Evolutionary conservation across 2,797 vertebrate genomes (phyloP), one percentile per base, ranked within the genome.

Genomic region (Coracias cyanogaster): DNA sequence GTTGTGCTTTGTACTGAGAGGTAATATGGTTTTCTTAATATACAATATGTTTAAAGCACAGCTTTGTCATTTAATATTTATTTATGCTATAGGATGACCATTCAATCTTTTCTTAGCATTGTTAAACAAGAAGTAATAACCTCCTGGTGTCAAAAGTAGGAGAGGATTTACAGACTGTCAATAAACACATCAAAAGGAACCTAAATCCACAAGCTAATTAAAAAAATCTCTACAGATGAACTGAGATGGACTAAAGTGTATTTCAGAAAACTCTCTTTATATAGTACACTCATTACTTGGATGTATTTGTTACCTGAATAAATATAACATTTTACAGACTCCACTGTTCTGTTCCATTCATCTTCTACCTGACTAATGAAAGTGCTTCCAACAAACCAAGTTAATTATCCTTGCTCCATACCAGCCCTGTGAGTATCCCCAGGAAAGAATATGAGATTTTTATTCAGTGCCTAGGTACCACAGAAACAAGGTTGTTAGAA

Each of bases 181-280:
- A 52, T 82, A 85, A 94, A 82, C 28, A 37, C 20, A 85, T 81
- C 65, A 81, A 91, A 95, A 94, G 51, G 20, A 85, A 90, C 54
- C 4, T 91, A 94, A 81, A 90, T 82, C 48, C 28, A 73, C 54
- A 6, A 86, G 28, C 55, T 89, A 92, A 93, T 94, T 94, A 95
- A 90, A 37, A 71, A 74, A 65, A 21, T 66, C 37, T 90, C 12
- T 62, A 29, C 18, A 85, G 60, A 76, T 65, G 43, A 93, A 64
- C 28, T 84, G 28, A 84, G 22, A 7, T 24, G 48, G 43, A 71
- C 62, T 66, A 51, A 88, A 70, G 21, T 31, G 65, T 15, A 4
- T 31, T 90, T 91, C 80, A 83, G 54, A 94, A 91, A 16, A 62
- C 57, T 72, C 3, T 60, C 12, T 65, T 33, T 61, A n/a, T 37